Base-by-base conservation (phyloP, 2,888 invertebrate species). In the Hecatera dysodea region DNA sequence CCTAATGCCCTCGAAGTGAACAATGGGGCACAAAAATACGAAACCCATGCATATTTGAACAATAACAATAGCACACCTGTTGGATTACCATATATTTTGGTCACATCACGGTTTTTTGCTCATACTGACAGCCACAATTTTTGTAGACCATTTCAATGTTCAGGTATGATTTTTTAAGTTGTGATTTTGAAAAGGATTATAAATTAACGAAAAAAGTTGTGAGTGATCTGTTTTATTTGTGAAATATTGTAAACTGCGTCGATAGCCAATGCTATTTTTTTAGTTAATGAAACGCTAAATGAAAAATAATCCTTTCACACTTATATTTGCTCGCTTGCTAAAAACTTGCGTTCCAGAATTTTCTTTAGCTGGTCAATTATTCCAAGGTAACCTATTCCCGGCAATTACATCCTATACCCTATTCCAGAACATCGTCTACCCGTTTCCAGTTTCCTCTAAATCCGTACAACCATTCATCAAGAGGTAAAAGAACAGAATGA, bases 51-150 rank as follows among this genome's bases (percentile, higher is more conserved):
- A 90, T 91, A 90, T 91, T 90, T 90, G 84, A 85, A 86, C 80
- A 83, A 85, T 82, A 90, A 92, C 91, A 93, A 93, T 89, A 82
- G 84, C 73, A 82, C 93, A 93, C 93, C 93, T 93, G 93, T 90
- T 86, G 50, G 29, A 68, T 60, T 73, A 68, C 79, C 64, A 84
- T 76, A 84, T 73, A 83, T 86, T 88, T 87, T 86, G 84, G 71
- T 74, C 70, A 70, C 67, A 70, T 44, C 72, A 29, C n/a, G 17
- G 56, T 83, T 86, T 87, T 84, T 86, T 84, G 78, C 71, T 73
- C 65, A 73, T 75, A n/a, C n/a, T n/a, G n/a, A n/a, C n/a, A n/a
- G n/a, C 78, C 56, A 82, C 77, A 59, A 75, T 65, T 80, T 84
- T 82, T 65, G 78, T 69, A 70, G 48, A 56, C 33, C 19, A 66